Conservation (phyloP, 2,888 invertebrate species). For the Hermaeophaga mercurialis region DNA sequence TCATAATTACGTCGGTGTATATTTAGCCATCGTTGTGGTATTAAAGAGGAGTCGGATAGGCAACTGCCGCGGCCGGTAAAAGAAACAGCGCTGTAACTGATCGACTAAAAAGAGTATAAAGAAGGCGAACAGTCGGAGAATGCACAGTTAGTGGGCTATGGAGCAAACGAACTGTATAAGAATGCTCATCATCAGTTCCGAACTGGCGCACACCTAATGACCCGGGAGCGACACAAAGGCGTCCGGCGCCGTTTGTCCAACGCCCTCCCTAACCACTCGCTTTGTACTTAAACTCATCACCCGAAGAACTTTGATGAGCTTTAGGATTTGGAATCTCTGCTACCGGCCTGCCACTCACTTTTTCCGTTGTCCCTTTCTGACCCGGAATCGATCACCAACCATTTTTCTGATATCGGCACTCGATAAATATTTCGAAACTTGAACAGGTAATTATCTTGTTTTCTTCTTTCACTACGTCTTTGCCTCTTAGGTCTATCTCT, state of each 20-base stretch:
- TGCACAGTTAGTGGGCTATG: conserved; percentile 39
- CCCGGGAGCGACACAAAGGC: conserved; percentile 55
- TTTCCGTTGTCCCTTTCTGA: conserved; percentile 3
- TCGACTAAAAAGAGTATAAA: conserved; percentile 28
- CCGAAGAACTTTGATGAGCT: conserved; percentile 40
- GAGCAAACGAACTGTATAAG: conserved; percentile 51
- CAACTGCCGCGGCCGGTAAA: conserved; percentile 17
- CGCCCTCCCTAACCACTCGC: conserved; percentile 30
- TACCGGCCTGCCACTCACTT: conserved; percentile 7
- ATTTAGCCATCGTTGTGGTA: not conserved
- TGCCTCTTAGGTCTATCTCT: too few species aligned
- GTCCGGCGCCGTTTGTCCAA: conserved; percentile 39
- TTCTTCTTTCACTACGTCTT: too few species aligned
- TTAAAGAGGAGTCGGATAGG: too few species aligned
- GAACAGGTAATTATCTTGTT: too few species aligned
- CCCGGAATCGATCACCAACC: too few species aligned
- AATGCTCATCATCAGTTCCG: conserved; percentile 55
- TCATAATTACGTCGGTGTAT: not conserved
- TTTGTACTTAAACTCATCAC: conserved; percentile 40
- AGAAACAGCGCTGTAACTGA: conserved; percentile 15
- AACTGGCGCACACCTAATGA: conserved; percentile 54
- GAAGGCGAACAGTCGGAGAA: conserved; percentile 33
- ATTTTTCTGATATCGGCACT: too few species aligned
- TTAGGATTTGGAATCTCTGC: conserved; percentile 25
- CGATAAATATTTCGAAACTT: too few species aligned